Conservation (phyloP, 2,888 invertebrate species). For the Meteorus colon region DNA sequence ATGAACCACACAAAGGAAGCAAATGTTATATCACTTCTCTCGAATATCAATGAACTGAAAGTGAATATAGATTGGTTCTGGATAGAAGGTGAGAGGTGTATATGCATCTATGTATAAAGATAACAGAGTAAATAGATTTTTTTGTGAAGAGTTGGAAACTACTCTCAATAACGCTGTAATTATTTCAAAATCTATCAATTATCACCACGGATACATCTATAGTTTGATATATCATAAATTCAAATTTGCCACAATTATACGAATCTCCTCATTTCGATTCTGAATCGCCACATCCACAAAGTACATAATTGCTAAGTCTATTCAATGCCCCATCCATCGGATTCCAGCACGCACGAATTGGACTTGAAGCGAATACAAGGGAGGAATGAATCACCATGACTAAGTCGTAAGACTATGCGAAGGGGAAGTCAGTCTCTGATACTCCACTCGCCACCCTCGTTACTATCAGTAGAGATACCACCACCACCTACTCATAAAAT, state of each 20-base stretch:
- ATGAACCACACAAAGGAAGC: too few relatives aligned
- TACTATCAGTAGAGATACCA: neutral
- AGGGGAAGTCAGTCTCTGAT: neutral
- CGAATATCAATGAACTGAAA: too few relatives aligned
- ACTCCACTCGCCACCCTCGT: conserved; percentile 1
- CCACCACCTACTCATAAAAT: neutral
- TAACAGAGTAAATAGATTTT: too few relatives aligned
- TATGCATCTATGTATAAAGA: too few relatives aligned
- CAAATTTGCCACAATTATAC: neutral
- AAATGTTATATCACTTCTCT: too few relatives aligned
- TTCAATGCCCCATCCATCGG: conserved; percentile 5
- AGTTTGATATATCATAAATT: neutral
- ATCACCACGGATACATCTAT: neutral
- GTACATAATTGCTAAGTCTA: neutral
- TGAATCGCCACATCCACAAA: neutral
- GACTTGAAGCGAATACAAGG: conserved; percentile 8
- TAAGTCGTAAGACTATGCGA: conserved; percentile 21
- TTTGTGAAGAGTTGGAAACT: too few relatives aligned
- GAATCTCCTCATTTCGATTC: neutral
- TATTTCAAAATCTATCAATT: too few relatives aligned
- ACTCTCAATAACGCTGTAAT: too few relatives aligned
- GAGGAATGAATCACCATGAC: conserved; percentile 40
- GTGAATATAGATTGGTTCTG: too few relatives aligned
- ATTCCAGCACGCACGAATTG: conserved; percentile 26
- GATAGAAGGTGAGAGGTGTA: too few relatives aligned